These are phyloP conservation scores for Colius striatus DNA, from an alignment of 2,113 vertebrate genomes.

Conservation along the genomic window DNA sequence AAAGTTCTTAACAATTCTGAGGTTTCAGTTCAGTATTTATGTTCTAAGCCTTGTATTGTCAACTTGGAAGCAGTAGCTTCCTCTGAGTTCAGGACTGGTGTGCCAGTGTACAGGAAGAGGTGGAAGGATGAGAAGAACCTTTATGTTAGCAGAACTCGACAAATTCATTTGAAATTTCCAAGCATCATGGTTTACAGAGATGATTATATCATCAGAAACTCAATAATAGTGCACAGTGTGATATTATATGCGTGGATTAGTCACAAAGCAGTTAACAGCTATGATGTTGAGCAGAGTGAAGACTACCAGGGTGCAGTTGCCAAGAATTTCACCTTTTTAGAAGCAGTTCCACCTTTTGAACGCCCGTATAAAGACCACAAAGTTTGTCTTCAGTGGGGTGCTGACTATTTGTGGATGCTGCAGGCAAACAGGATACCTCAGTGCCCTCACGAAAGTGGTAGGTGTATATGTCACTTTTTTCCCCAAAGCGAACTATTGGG, in stretches of 20 bases:
- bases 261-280: constrained; percentile 37
- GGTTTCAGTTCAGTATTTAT: constrained; percentile 83
- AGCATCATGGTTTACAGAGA: constrained; percentile 83
- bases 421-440: constrained; percentile 76
- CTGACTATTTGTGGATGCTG: constrained; percentile 82
- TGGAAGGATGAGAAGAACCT: constrained; percentile 81
- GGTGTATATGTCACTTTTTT: constrained; percentile 31
- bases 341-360: constrained; percentile 76
- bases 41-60: constrained; percentile 84
- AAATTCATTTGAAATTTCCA: constrained; percentile 82
- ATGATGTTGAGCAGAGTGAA: constrained; percentile 29
- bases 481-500: neutral
- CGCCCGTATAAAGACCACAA: constrained; percentile 81
- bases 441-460: constrained; percentile 88
- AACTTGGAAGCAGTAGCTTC: constrained; percentile 84
- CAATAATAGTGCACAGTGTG: constrained; percentile 79
- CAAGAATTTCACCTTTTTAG: constrained; percentile 79
- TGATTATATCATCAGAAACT: constrained; percentile 79
- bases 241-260: constrained; percentile 85
- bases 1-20: constrained; percentile 78
- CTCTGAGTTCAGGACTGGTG: constrained; percentile 79
- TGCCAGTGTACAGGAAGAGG: constrained; percentile 83
- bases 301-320: constrained; percentile 72
- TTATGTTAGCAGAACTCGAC: constrained; percentile 70
- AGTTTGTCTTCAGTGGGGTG: constrained; percentile 85